phyloP scores from a whole-genome alignment of 2,113 vertebrate species.

The Etheostoma spectabile region DNA sequence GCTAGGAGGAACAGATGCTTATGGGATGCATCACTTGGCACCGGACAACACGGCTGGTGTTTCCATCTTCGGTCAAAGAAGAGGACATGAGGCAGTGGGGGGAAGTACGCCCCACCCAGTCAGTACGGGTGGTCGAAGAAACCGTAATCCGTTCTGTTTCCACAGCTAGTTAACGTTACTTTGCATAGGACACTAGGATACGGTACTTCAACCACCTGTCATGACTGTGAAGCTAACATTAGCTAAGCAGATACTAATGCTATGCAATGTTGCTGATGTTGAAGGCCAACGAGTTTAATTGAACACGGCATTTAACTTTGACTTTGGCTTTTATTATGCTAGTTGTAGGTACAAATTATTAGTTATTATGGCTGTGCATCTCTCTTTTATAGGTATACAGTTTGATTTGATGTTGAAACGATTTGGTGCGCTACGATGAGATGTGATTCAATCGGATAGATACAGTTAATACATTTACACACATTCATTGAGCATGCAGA shows the following conservation, averaged over 20 bases:
- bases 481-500: too few species aligned
- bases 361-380: neutral
- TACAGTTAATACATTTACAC: too few species aligned
- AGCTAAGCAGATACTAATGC: neutral
- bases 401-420: too few species aligned
- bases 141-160: neutral
- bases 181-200: neutral
- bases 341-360: neutral
- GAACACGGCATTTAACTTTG: neutral
- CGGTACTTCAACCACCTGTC: neutral
- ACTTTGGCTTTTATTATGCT: neutral
- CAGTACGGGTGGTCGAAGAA: slow-evolving; percentile 14
- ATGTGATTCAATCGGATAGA: too few species aligned
- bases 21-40: slow-evolving; percentile 35
- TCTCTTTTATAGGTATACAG: too few species aligned
- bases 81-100: slow-evolving; percentile 45
- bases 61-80: slow-evolving; percentile 70
- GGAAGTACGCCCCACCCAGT: slow-evolving; percentile 57
- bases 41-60: slow-evolving; percentile 36
- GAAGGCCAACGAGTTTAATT: neutral
- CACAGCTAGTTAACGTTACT: neutral
- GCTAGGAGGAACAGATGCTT: slow-evolving; percentile 33
- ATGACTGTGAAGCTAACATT: neutral
- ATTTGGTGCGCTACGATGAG: too few species aligned
- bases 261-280: slow-evolving; percentile 6